Conservation (phyloP, 2,888 invertebrate genomes). For the Acanthopleura granulata region DNA sequence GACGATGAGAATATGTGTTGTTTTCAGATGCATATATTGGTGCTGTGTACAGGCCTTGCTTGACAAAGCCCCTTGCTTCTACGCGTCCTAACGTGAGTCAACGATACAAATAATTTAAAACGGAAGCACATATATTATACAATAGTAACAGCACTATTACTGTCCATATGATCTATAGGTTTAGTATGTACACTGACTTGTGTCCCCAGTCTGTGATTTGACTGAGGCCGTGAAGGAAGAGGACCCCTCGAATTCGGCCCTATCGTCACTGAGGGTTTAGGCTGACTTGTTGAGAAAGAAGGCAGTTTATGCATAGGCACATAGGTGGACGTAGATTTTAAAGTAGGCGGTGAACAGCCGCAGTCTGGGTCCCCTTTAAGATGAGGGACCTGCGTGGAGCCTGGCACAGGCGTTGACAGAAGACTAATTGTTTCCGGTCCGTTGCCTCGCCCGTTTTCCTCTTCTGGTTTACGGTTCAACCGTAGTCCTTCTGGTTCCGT, state of each 20-base stretch:
- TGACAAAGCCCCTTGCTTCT: too few relatives aligned
- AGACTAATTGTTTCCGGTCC: slow-evolving; percentile 33
- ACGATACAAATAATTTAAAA: too few relatives aligned
- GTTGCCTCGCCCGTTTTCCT: slow-evolving; percentile 19
- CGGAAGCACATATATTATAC: not conserved
- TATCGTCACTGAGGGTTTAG: slow-evolving; percentile 2
- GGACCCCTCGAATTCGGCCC: not conserved
- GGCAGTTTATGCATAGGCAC: slow-evolving; percentile 20
- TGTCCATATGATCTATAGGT: not conserved
- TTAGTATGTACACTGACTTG: slow-evolving; percentile 16
- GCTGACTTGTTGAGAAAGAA: slow-evolving; percentile 9
- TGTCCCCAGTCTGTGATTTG: slow-evolving; percentile 6
- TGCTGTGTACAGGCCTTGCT: too few relatives aligned
- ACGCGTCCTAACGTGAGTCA: too few relatives aligned
- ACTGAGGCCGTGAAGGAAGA: not conserved
- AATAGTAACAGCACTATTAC: slow-evolving; percentile 14
- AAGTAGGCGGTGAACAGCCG: not conserved
- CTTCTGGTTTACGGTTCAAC: slow-evolving; percentile 18
- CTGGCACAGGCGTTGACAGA: slow-evolving; percentile 27
- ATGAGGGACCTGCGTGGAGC: slow-evolving; percentile 16
- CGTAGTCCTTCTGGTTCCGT: slow-evolving; percentile 9
- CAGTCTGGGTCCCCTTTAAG: slow-evolving; percentile 11
- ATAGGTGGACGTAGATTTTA: slow-evolving; percentile 15
- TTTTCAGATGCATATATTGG: too few relatives aligned
- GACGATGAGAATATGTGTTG: too few relatives aligned